phyloP scores from a whole-genome alignment of 2,888 invertebrate species.

The Hoplodrina blanda region DNA sequence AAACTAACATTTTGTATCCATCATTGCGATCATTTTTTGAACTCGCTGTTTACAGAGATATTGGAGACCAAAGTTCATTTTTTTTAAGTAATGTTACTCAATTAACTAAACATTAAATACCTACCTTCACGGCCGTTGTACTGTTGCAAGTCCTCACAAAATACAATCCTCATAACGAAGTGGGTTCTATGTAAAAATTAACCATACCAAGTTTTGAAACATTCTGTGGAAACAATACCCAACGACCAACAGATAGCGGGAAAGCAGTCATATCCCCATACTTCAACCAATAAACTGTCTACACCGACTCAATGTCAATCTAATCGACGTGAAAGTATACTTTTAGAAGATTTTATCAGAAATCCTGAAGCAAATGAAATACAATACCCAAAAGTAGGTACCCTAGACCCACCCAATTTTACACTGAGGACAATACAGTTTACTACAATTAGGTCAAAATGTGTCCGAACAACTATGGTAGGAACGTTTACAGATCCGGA shows the following conservation, averaged over 20 bases:
- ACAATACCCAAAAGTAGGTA: background rate
- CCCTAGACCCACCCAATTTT: background rate
- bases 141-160: too few species aligned
- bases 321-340: background rate
- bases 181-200: background rate
- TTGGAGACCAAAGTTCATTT: too few species aligned
- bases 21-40: too few species aligned
- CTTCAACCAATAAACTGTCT: constrained; percentile 3
- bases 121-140: too few species aligned
- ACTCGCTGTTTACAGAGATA: too few species aligned
- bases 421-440: constrained; percentile 7
- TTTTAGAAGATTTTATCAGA: background rate
- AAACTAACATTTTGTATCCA: too few species aligned
- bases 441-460: constrained; percentile 26
- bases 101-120: too few species aligned
- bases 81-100: too few species aligned
- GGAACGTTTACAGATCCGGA: constrained; percentile 40
- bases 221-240: background rate
- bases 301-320: background rate
- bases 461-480: constrained; percentile 16
- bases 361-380: background rate
- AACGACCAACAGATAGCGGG: background rate
- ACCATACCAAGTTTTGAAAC: background rate
- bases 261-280: background rate
- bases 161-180: too few species aligned